Percentiles rank a stretch among this genome's conserved stretches.
Conservation (phyloP, 2,797 vertebrate species). For the Xenops minutus region DNA sequence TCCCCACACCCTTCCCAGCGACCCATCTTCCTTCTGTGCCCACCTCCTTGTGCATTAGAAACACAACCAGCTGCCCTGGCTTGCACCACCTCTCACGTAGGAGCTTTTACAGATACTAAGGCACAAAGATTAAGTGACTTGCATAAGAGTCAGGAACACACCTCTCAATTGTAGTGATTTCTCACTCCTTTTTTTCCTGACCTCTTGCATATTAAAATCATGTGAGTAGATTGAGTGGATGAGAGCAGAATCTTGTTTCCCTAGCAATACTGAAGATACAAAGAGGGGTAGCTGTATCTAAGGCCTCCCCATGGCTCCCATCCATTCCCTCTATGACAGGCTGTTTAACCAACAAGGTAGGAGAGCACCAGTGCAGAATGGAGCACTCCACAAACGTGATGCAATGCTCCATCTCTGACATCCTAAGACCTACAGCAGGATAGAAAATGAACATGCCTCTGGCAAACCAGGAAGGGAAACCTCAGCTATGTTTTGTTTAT, state of each 20-base stretch:
- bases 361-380: background rate
- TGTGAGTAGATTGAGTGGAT: background rate
- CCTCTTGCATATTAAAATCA: slow-evolving; percentile 33
- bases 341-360: background rate
- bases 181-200: background rate
- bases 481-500: background rate
- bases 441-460: background rate
- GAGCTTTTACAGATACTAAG: slow-evolving; percentile 42
- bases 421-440: background rate
- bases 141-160: slow-evolving; percentile 12
- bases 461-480: background rate
- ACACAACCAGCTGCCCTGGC: background rate
- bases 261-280: background rate
- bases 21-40: background rate
- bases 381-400: background rate
- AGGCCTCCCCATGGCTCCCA: background rate
- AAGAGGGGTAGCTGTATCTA: slow-evolving; percentile 2
- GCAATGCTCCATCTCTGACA: background rate
- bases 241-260: slow-evolving; percentile 10
- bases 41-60: background rate
- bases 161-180: background rate
- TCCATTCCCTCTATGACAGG: background rate
- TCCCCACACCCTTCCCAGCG: background rate
- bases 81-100: background rate
- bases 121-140: slow-evolving; percentile 50